phyloP scores from a whole-genome alignment of 2,888 invertebrate species.

The Thymelicus acteon region DNA sequence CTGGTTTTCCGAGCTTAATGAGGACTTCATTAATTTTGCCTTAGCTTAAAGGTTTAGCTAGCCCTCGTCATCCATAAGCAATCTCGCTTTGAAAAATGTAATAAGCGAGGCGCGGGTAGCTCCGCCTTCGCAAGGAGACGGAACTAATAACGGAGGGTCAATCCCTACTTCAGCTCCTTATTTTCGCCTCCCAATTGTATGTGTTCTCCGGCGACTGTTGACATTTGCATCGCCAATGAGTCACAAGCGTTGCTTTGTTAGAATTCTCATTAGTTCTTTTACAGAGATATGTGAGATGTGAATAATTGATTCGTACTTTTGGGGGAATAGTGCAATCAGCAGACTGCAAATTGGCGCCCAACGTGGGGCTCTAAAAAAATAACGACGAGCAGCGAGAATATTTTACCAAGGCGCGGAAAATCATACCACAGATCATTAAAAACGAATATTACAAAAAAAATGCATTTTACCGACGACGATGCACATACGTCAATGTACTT shows the following conservation, averaged over 20 bases:
- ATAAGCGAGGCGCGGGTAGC: conserved; percentile 1
- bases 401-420: not conserved
- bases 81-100: conserved; percentile 8
- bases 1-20: conserved; percentile 14
- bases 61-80: conserved; percentile 18
- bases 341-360: not conserved
- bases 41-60: conserved; percentile 22
- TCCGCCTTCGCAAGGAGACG: conserved; percentile 1
- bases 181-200: not conserved
- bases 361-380: not conserved
- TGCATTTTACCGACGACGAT: too few species aligned
- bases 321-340: not conserved
- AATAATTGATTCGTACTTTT: not conserved
- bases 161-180: conserved; percentile 1
- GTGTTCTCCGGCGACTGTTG: conserved; percentile 1
- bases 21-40: conserved; percentile 13
- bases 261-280: not conserved
- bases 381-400: not conserved
- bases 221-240: conserved; percentile 1
- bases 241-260: conserved; percentile 4
- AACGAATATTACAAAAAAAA: too few species aligned
- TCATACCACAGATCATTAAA: too few species aligned
- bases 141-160: conserved; percentile 1
- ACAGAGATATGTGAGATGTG: not conserved
- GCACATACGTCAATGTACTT: not conserved